Percentiles rank a stretch among this genome's conserved stretches.
phyloP scores from a whole-genome alignment of 1,140 invertebrate genomes.

The Phenacoccus solenopsis region DNA sequence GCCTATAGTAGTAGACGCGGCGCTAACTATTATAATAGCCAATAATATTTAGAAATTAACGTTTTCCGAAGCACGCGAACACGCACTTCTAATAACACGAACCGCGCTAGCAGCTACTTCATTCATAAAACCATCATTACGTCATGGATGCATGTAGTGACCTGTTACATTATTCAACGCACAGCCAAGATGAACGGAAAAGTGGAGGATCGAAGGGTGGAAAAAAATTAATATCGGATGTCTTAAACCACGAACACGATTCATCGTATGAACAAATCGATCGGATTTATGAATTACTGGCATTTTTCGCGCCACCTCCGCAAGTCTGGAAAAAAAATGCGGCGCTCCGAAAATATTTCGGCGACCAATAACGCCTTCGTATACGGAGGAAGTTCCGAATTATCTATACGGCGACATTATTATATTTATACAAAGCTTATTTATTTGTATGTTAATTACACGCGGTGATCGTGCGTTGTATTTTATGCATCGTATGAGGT shows the following conservation, averaged over 20 bases:
- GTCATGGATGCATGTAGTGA: slow-evolving; percentile 17
- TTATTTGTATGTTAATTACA: slow-evolving; percentile 13
- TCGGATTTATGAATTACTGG: too few relatives aligned
- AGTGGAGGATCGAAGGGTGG: too few relatives aligned
- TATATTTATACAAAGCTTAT: slow-evolving; percentile 13
- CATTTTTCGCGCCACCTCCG: too few relatives aligned
- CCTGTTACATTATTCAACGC: background rate
- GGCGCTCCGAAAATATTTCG: too few relatives aligned
- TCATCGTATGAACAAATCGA: too few relatives aligned
- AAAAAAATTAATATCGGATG: too few relatives aligned
- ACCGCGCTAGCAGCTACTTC: slow-evolving; percentile 5
- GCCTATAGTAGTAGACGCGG: background rate
- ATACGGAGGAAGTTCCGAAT: too few relatives aligned
- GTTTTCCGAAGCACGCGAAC: slow-evolving; percentile 14
- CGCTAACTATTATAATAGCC: slow-evolving; percentile 5
- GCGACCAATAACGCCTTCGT: too few relatives aligned
- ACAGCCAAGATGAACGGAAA: too few relatives aligned
- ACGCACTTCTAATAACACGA: background rate
- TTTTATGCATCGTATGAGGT: slow-evolving; percentile 7
- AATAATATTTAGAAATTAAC: slow-evolving; percentile 14
- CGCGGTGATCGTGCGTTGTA: slow-evolving; percentile 3
- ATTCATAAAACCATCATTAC: slow-evolving; percentile 15
- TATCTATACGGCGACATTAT: slow-evolving; percentile 9
- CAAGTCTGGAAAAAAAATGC: too few relatives aligned
- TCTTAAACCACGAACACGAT: too few relatives aligned